These are phyloP conservation scores for Mallotus villosus DNA, from an alignment of 2,797 vertebrate species.

Conservation along the genomic window DNA sequence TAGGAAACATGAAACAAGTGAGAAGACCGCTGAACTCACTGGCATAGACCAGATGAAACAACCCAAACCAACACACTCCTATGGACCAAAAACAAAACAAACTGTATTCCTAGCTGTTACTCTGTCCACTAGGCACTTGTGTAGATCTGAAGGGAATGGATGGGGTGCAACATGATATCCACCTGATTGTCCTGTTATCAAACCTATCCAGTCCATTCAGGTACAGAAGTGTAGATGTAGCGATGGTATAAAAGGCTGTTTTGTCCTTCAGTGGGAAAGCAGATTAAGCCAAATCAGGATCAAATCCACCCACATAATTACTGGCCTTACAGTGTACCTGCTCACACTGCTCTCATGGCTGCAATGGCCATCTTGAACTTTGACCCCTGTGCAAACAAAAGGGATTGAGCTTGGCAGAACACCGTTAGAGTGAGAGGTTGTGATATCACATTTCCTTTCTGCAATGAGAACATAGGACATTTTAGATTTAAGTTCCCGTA, in stretches of 20 bases:
- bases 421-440: constrained; percentile 41
- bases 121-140: neutral
- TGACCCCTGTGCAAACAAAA: constrained; percentile 24
- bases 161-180: neutral
- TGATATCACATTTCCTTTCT: constrained; percentile 49
- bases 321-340: neutral
- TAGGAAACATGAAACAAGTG: constrained; percentile 9
- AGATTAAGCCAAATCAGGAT: neutral
- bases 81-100: neutral
- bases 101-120: neutral
- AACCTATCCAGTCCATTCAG: neutral
- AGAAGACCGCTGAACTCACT: neutral
- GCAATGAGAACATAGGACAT: constrained; percentile 40
- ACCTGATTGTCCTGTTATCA: no score
- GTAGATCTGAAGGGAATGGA: neutral
- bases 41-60: neutral
- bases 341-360: constrained; percentile 1
- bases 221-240: neutral
- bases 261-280: neutral
- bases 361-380: constrained; percentile 1
- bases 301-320: neutral
- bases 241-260: neutral
- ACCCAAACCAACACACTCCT: neutral
- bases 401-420: constrained; percentile 1
- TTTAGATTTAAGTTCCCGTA: constrained; percentile 29